These are phyloP conservation scores for Netelia virgata DNA, from an alignment of 2,888 invertebrate genomes.

Conservation along the genomic window DNA sequence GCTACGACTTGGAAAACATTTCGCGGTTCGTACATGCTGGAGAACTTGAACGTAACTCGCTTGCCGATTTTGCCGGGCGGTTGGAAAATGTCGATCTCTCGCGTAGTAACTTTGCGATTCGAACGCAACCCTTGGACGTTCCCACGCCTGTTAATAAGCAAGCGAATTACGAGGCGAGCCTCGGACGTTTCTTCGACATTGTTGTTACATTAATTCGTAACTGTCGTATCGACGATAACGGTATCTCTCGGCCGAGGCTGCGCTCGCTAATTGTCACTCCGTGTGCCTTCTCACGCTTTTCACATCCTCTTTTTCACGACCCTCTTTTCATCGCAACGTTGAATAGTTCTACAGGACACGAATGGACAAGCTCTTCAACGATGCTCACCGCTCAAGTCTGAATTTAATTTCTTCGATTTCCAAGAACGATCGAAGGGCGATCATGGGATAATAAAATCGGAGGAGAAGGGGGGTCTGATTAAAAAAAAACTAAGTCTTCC, in stretches of 20 bases:
- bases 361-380: neutral
- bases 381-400: neutral
- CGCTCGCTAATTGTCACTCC: slow-evolving; percentile 1
- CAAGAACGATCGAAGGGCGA: slow-evolving; percentile 22
- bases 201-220: slow-evolving; percentile 13
- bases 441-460: neutral
- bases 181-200: slow-evolving; percentile 39
- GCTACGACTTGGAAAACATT: slow-evolving; percentile 16
- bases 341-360: neutral
- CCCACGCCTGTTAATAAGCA: slow-evolving; percentile 52
- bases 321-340: neutral
- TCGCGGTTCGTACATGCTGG: neutral
- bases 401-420: slow-evolving; percentile 23
- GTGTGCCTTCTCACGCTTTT: slow-evolving; percentile 27
- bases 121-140: slow-evolving; percentile 34
- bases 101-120: neutral
- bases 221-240: slow-evolving; percentile 4
- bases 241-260: neutral
- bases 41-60: slow-evolving; percentile 21
- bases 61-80: slow-evolving; percentile 32
- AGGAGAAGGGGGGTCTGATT: neutral
- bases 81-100: neutral
- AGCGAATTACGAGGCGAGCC: slow-evolving; percentile 38
- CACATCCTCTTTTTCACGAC: neutral
- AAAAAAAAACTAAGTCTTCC: neutral